A percentile compares a stretch with the other conserved stretches of the same genome.
Evolutionary conservation across 2,797 vertebrate species (phyloP).

Genomic region (Eospalax fontanierii): DNA sequence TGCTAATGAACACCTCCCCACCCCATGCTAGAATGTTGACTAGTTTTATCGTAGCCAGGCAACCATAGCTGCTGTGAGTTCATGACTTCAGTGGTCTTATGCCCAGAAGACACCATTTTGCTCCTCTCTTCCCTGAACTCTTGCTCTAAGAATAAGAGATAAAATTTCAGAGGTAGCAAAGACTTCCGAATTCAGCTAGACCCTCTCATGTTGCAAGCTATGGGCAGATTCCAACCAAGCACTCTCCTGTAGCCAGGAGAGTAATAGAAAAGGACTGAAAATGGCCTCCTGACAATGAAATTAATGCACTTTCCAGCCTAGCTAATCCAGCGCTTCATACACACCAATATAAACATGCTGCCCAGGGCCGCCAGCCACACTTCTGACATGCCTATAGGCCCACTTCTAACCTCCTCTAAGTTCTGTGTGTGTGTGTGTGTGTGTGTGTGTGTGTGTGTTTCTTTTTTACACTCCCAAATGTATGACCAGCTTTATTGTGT

Average conservation of each 20-base stretch:
- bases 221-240: not conserved
- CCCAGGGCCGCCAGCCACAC: not conserved
- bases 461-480: not conserved
- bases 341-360: not conserved
- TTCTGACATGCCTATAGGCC: not conserved
- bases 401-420: not conserved
- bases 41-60: too few relatives aligned
- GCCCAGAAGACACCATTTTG: too few relatives aligned
- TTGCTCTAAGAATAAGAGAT: too few relatives aligned
- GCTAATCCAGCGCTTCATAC: not conserved
- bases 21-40: too few relatives aligned
- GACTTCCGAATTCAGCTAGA: slow-evolving; percentile 11
- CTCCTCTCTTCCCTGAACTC: too few relatives aligned
- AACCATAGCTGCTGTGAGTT: too few relatives aligned
- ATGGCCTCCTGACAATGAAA: not conserved
- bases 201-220: slow-evolving; percentile 17
- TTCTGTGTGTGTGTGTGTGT: not conserved
- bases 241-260: not conserved
- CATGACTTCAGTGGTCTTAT: too few relatives aligned
- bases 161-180: not conserved
- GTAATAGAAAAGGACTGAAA: not conserved
- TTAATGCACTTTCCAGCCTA: not conserved
- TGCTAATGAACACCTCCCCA: too few relatives aligned
- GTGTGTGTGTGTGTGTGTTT: not conserved
- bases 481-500: not conserved